Evolutionary conservation across 2,888 invertebrate genomes (phyloP), one percentile per base, ranked within the genome.

Genomic region (Agrypnus murinus): DNA sequence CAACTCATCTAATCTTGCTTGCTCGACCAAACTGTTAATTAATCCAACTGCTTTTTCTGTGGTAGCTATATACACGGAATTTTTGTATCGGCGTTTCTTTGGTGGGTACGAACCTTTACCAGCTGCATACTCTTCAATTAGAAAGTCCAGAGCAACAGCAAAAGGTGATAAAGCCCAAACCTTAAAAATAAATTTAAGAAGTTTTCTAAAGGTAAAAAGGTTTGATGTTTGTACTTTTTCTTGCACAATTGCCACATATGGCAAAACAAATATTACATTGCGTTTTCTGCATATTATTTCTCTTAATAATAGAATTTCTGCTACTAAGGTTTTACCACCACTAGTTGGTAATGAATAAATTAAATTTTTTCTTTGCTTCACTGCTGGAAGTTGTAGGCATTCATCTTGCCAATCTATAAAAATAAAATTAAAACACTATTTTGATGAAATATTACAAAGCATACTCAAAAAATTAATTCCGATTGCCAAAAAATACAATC

Each of bases 291-390:
- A 92, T 8, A 98, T 84, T 5, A 98, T 86, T 86, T 98, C 96
- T 46, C 92, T 88, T 14, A 98, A 86, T 89, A 99, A 96, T 55
- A 99, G 87, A 70, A 99, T 93, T 86, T 99, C 99, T 0, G 99
- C 98, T 9, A 99, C 97, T 31, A 99, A 87, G 0, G 99, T 99
- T 87, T 99, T 99, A 0, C 98, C 99, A 0, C 98, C 98, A 82
- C 98, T 97, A 0, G 98, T 99, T 0, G 99, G 98, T 45, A 98
- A 85, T 0, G 96, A 95, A 82, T 98, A 96, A 71, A 99, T 92
- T 46, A 98, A 88, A 87, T 99, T 99, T 74, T 88, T 88, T 43
- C 92, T 89, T 9, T 90, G 85, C 69, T 88, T 86, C 19, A 97
- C 88, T 1, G 95, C 93, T n/a, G 91, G 88, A 38, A 96, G 87